phyloP scores from a whole-genome alignment of 2,797 vertebrate species.

The Gambusia yucatana region DNA sequence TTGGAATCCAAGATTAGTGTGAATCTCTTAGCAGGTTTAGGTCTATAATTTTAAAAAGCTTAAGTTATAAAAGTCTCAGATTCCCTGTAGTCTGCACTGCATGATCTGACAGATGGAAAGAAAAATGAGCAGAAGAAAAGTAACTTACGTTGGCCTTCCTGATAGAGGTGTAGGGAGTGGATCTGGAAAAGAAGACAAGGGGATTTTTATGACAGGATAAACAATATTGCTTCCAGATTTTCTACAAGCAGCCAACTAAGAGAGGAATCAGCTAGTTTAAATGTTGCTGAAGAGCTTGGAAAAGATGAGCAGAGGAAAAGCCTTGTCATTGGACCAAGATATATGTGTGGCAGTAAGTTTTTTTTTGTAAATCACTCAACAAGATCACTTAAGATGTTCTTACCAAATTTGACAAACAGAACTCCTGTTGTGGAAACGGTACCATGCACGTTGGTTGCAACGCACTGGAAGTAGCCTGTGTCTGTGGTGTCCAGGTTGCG shows the following conservation, averaged over 20 bases:
- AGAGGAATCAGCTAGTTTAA: slow-evolving; percentile 34
- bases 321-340: background rate
- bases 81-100: slow-evolving; percentile 10
- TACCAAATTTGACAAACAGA: slow-evolving; percentile 97
- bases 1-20: too few relatives aligned
- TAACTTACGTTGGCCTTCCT: slow-evolving; percentile 91
- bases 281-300: slow-evolving; percentile 31
- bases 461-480: slow-evolving; percentile 98
- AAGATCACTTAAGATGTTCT: slow-evolving; percentile 46
- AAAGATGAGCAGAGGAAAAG: slow-evolving; percentile 15
- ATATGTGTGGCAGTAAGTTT: slow-evolving; percentile 1
- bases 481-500: slow-evolving; percentile 97
- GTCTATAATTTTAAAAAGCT: background rate
- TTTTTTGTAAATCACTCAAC: slow-evolving; percentile 4
- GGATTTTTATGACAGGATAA: slow-evolving; percentile 67
- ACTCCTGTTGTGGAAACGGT: slow-evolving; percentile 94
- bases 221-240: slow-evolving; percentile 72
- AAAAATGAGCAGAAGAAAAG: slow-evolving; percentile 52
- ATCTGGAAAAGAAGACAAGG: slow-evolving; percentile 83
- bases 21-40: background rate
- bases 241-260: slow-evolving; percentile 55
- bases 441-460: slow-evolving; percentile 88
- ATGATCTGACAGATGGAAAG: slow-evolving; percentile 28
- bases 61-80: background rate
- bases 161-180: slow-evolving; percentile 91